Percentiles rank a stretch among this genome's conserved stretches.
Conservation (phyloP, 1,140 invertebrate genomes). For the Trachelipus rathkii region DNA sequence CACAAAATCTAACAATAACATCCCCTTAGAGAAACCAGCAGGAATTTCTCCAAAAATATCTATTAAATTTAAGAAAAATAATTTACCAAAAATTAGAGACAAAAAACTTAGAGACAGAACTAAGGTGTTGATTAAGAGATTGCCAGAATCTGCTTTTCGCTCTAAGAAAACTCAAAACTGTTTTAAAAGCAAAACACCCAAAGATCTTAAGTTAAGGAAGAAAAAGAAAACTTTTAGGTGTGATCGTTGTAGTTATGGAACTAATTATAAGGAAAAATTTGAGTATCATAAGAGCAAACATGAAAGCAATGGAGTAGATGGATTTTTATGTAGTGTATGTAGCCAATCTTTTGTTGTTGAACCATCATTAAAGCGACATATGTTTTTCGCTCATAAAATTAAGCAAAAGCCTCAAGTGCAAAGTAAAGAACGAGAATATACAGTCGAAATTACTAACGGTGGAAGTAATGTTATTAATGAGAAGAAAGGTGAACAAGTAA, state of each 20-base stretch:
- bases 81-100: not conserved
- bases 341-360: constrained; percentile 42
- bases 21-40: not conserved
- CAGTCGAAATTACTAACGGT: not conserved
- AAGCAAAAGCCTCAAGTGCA: constrained; percentile 27
- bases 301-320: constrained; percentile 24
- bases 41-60: not conserved
- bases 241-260: constrained; percentile 33
- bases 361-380: constrained; percentile 40
- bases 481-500: too few species aligned
- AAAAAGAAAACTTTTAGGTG: constrained; percentile 41
- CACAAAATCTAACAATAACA: not conserved
- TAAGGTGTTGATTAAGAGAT: constrained; percentile 36
- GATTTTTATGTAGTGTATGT: constrained; percentile 42
- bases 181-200: constrained; percentile 6
- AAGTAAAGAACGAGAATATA: constrained; percentile 17
- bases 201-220: constrained; percentile 29
- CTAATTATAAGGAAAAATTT: constrained; percentile 40
- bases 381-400: constrained; percentile 45
- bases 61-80: not conserved
- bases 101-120: constrained; percentile 27
- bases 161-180: not conserved
- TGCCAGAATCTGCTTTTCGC: constrained; percentile 35
- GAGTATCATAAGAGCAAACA: constrained; percentile 36
- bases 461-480: not conserved